Evolutionary conservation across 2,113 vertebrate species (phyloP).

Genomic region (Hippoglossus stenolepis): DNA sequence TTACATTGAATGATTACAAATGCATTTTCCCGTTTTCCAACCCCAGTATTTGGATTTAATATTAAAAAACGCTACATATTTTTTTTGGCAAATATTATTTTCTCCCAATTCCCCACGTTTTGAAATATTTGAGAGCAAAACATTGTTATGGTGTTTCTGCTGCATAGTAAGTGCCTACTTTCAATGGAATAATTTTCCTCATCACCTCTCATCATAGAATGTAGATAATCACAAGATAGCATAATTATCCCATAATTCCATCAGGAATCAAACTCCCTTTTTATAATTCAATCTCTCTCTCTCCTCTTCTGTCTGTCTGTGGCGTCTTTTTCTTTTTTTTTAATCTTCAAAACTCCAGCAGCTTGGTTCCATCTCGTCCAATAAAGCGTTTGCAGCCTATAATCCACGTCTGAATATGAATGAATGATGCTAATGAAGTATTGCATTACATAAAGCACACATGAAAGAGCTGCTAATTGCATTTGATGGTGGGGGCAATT

Average conservation of each 20-base stretch:
- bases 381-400: constrained; percentile 98
- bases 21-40: too few species aligned
- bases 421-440: constrained; percentile 99
- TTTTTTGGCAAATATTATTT: constrained; percentile 54
- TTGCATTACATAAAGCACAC: constrained; percentile 99
- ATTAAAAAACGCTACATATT: too few species aligned
- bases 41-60: too few species aligned
- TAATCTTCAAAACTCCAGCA: constrained; percentile 96
- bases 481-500: constrained; percentile 98
- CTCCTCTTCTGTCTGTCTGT: constrained; percentile 32
- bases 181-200: constrained; percentile 85
- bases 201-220: constrained; percentile 91
- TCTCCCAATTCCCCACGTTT: constrained; percentile 55
- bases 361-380: constrained; percentile 96
- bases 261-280: constrained; percentile 97
- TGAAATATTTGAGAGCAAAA: constrained; percentile 76
- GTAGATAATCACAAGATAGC: constrained; percentile 96
- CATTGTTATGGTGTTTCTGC: constrained; percentile 80
- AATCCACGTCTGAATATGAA: constrained; percentile 99
- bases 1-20: constrained; percentile 26
- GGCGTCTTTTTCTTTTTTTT: constrained; percentile 81
- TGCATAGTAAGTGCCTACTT: constrained; percentile 85
- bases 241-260: constrained; percentile 99
- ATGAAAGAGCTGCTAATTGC: constrained; percentile 99
- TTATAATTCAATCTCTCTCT: constrained; percentile 90